Evolutionary conservation across 2,797 vertebrate species (phyloP), one percentile per base, ranked within the genome.

Genomic region (Mustela erminea): DNA sequence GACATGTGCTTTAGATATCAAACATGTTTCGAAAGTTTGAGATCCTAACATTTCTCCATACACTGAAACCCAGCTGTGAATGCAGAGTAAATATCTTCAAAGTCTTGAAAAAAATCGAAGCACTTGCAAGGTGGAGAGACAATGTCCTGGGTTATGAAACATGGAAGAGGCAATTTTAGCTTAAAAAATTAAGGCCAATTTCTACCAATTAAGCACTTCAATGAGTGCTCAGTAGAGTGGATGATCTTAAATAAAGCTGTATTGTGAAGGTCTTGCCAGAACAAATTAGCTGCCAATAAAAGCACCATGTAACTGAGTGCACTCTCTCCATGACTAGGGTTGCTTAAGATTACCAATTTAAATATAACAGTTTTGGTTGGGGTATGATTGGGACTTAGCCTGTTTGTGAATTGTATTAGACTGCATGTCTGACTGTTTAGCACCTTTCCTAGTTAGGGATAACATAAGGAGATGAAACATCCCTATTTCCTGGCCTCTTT

Each of bases 171-270:
- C 25, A 27, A 58, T 83, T 80, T 90, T 88, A 81, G 52, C 46
- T 94, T 64, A 95, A 60, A 89, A 89, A 54, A 43, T 23, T 74
- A 83, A 91, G 64, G 25, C 27, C 12, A 41, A 7, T 93, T 95
- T 93, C 81, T 58, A 93, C 49, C 72, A 83, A 9, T 29, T 62
- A 87, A 93, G 49, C 68, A 84, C 64, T 81, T 85, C 60, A 82
- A 2, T 85, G 78, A 91, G 14, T 93, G 29, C 66, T 95, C 54
- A 20, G 38, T 62, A n/a, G 74, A 87, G 78, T 18, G 49, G 85
- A 49, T 35, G 41, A 68, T 91, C 74, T 88, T 78, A 85, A 72
- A 85, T 87, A 82, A 93, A 85, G 72, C 14, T 56, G 4, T 56
- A 8, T 64, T 82, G 70, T 11, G 52, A 90, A 90, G 64, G 25